Conservation (phyloP, 2,888 invertebrate genomes). For the Aelia acuminata region DNA sequence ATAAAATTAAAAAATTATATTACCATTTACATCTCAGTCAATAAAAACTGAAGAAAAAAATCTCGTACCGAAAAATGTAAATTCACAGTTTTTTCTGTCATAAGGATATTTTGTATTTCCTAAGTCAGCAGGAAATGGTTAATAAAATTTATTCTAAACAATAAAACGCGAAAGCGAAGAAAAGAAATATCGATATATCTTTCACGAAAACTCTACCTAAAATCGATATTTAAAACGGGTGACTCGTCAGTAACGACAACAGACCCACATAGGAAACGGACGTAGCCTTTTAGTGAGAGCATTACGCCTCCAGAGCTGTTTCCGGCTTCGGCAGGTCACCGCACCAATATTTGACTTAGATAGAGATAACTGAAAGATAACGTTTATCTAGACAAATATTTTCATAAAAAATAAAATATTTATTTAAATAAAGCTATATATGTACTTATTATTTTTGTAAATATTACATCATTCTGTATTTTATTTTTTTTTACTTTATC, state of each 20-base stretch:
- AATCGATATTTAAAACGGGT: not conserved
- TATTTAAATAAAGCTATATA: not conserved
- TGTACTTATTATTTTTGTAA: not conserved
- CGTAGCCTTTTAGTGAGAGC: constrained; percentile 16
- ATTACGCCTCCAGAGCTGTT: not conserved
- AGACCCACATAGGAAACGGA: not conserved
- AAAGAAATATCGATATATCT: too few species aligned
- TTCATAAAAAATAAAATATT: not conserved
- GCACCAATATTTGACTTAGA: not conserved
- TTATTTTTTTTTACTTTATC: too few species aligned
- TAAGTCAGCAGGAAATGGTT: too few species aligned
- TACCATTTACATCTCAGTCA: too few species aligned
- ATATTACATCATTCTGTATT: not conserved
- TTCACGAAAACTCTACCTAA: not conserved
- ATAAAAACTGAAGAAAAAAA: too few species aligned
- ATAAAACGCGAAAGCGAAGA: too few species aligned
- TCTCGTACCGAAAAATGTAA: too few species aligned
- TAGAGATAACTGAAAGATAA: not conserved
- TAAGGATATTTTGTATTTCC: too few species aligned
- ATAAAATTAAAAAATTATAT: too few species aligned
- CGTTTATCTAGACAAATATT: not conserved
- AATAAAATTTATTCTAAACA: too few species aligned
- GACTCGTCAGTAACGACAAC: not conserved
- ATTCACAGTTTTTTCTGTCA: too few species aligned
- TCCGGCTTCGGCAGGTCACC: not conserved